Base-by-base conservation (phyloP, 2,797 vertebrate species). In the Echeneis naucrates region DNA sequence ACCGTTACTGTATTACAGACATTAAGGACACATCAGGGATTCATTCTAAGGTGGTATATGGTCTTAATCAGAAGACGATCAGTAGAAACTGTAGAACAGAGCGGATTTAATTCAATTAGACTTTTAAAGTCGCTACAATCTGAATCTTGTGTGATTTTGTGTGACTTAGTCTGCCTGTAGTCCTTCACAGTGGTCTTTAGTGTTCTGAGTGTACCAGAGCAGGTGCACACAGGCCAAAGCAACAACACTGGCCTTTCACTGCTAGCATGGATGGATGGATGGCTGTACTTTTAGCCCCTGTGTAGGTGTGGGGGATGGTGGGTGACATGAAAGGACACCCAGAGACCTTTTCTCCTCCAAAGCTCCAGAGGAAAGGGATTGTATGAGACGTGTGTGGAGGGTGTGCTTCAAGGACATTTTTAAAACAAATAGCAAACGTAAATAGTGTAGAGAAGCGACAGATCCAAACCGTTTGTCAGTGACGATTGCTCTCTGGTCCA, bases 221-320 rank as follows among this genome's bases (percentile, higher is more conserved):
- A 92, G 88, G 90, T 92, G 88, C 87, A 88, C 73, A 32, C 63
- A 65, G 84, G 56, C 75, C 72, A 68, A 40, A 62, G 86, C 79
- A 88, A 90, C 87, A 87, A 85, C 73, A 80, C 75, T 4, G 45
- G 84, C 79, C 82, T 87, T 89, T 91, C 76, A 83, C 76, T 66
- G 83, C 75, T 72, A 81, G 42, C 68, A 61, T 81, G 78, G 81
- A 81, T 73, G 78, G 81, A 81, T 73, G 79, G 81, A 86, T 81
- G 86, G 82, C 19, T 88, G 83, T 74, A 83, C 80, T 87, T 85
- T 84, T 61, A 83, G 68, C 56, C 37, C 76, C 58, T 68, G 57
- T 67, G 35, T 47, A 72, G 73, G 64, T 56, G 67, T 84, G 81
- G 87, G 86, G 80, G 78, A 77, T 77, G 83, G 84, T 62, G 62